Evolutionary conservation across 2,113 vertebrate genomes (phyloP).

Genomic region (Poeciliopsis retropinna): DNA sequence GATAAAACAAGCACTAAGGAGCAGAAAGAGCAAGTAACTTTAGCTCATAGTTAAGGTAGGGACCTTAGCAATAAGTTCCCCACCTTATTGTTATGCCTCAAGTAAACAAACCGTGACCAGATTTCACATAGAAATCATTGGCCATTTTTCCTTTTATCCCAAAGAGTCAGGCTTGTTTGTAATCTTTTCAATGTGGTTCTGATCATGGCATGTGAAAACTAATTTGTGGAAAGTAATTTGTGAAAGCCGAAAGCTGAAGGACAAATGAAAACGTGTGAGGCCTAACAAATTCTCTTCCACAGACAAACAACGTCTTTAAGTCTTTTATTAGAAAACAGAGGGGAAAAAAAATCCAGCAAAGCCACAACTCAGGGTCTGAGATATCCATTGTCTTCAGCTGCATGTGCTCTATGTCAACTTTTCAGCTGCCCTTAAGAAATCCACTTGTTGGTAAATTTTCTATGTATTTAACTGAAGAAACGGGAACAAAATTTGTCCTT

Average conservation of each 20-base stretch:
- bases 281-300: not conserved
- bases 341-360: too few species aligned
- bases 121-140: not conserved
- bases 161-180: not conserved
- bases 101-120: not conserved
- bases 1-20: slow-evolving; percentile 8
- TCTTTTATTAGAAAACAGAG: too few species aligned
- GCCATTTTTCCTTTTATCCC: not conserved
- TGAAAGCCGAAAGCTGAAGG: not conserved
- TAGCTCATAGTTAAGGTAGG: not conserved
- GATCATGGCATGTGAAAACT: not conserved
- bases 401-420: too few species aligned
- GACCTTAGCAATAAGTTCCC: not conserved
- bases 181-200: not conserved
- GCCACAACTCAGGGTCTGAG: too few species aligned
- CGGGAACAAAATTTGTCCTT: too few species aligned
- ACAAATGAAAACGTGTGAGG: not conserved
- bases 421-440: too few species aligned
- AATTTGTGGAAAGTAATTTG: not conserved
- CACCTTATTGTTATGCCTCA: not conserved
- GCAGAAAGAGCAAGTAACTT: not conserved
- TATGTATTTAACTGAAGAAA: too few species aligned
- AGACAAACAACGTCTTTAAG: too few species aligned
- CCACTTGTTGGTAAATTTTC: too few species aligned
- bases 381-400: too few species aligned